phyloP scores from a whole-genome alignment of 2,113 vertebrate species.

The Ageneiosus marmoratus region DNA sequence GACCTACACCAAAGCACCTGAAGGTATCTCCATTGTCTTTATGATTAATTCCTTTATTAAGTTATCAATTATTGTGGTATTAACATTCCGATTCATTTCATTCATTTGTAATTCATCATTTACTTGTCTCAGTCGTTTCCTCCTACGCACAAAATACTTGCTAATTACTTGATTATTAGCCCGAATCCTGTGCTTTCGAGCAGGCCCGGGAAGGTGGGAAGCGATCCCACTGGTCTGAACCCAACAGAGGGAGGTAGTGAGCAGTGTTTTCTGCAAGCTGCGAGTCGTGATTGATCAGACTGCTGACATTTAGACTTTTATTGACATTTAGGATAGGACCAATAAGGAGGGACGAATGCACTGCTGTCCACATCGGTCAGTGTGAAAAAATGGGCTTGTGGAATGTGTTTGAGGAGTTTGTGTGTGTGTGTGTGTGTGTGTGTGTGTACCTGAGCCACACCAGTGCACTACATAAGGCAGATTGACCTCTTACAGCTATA shows the following conservation, averaged over 20 bases:
- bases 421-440: neutral
- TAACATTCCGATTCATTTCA: neutral
- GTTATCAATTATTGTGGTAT: neutral
- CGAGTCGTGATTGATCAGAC: neutral
- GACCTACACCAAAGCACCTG: neutral
- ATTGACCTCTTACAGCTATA: neutral
- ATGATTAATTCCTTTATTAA: neutral
- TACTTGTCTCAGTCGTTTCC: neutral
- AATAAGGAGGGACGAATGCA: neutral
- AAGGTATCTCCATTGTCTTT: neutral
- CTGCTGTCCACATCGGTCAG: neutral
- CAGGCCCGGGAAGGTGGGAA: too few species aligned
- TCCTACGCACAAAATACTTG: neutral
- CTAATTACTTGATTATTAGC: neutral
- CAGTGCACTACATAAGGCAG: neutral
- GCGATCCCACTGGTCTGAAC: neutral
- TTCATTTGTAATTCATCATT: neutral
- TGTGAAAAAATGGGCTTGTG: neutral
- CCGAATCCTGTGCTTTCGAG: neutral
- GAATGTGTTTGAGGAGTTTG: neutral
- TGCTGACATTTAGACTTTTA: neutral
- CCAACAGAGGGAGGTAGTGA: constrained; percentile 23
- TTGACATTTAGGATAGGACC: constrained; percentile 1
- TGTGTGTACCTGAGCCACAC: neutral
- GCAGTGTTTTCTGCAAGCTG: neutral